Conservation (phyloP, 2,797 vertebrate species). For the Gallinago nigripennis region DNA sequence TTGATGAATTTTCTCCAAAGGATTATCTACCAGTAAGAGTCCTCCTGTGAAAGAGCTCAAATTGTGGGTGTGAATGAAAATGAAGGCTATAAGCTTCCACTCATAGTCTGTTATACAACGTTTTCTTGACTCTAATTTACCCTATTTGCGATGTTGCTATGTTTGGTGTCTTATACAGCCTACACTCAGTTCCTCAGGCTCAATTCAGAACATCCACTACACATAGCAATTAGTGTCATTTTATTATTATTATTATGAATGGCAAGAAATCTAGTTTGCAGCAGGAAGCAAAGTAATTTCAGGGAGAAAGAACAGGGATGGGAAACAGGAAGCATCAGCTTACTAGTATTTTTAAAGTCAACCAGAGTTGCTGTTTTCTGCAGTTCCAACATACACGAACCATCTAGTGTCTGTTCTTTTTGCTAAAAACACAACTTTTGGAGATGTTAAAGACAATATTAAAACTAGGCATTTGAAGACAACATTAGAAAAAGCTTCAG, state of each 20-base stretch:
- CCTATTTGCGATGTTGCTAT: conserved; percentile 55
- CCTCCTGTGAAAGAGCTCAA: conserved; percentile 17
- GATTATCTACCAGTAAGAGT: conserved; percentile 23
- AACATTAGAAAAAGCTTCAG: background rate
- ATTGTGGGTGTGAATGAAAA: conserved; percentile 60
- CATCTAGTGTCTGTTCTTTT: background rate
- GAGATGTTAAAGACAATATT: background rate
- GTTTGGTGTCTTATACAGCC: conserved; percentile 57
- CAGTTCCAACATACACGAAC: background rate
- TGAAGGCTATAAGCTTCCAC: conserved; percentile 25
- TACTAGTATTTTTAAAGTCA: conserved; percentile 27
- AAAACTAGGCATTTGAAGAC: background rate
- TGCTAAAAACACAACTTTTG: background rate
- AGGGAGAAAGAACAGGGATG: conserved; percentile 45
- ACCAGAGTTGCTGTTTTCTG: background rate
- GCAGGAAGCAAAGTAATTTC: conserved; percentile 65
- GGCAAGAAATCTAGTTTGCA: conserved; percentile 49
- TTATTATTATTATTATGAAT: conserved; percentile 55
- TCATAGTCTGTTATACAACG: conserved; percentile 59
- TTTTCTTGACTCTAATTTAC: conserved; percentile 59
- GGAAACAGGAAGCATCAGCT: conserved; percentile 24
- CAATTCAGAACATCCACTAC: conserved; percentile 66
- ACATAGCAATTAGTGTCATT: conserved; percentile 45
- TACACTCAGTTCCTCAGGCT: conserved; percentile 57
- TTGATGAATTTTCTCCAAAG: conserved; percentile 18